These are phyloP conservation scores for Lithosia quadra DNA, from an alignment of 2,888 invertebrate species.

Conservation along the genomic window DNA sequence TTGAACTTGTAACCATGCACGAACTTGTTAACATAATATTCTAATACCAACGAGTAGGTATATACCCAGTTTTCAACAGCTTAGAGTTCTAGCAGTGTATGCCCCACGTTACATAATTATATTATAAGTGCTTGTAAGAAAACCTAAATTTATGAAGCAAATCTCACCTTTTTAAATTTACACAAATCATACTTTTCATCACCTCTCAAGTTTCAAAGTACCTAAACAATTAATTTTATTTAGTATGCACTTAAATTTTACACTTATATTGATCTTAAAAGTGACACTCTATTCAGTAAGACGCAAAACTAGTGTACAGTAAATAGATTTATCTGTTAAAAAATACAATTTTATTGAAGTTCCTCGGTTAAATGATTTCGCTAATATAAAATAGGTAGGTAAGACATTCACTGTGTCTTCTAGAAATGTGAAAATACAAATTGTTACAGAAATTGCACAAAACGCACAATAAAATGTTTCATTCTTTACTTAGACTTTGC, in stretches of 20 bases:
- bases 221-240: neutral
- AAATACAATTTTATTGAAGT: neutral
- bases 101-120: too few relatives aligned
- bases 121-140: too few relatives aligned
- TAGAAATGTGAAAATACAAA: neutral
- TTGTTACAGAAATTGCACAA: neutral
- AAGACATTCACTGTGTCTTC: neutral
- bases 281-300: neutral
- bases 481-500: too few relatives aligned
- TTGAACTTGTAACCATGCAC: too few relatives aligned
- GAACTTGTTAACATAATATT: too few relatives aligned
- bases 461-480: neutral
- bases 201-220: neutral
- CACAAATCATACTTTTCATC: neutral
- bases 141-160: neutral
- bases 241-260: neutral
- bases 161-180: neutral
- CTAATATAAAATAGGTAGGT: neutral
- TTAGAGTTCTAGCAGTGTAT: too few relatives aligned
- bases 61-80: too few relatives aligned
- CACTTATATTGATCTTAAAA: neutral
- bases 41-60: too few relatives aligned
- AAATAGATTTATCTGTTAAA: neutral
- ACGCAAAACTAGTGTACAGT: neutral
- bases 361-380: neutral